Evolutionary conservation across 2,797 vertebrate species (phyloP).

Genomic region (Thunnus albacares): DNA sequence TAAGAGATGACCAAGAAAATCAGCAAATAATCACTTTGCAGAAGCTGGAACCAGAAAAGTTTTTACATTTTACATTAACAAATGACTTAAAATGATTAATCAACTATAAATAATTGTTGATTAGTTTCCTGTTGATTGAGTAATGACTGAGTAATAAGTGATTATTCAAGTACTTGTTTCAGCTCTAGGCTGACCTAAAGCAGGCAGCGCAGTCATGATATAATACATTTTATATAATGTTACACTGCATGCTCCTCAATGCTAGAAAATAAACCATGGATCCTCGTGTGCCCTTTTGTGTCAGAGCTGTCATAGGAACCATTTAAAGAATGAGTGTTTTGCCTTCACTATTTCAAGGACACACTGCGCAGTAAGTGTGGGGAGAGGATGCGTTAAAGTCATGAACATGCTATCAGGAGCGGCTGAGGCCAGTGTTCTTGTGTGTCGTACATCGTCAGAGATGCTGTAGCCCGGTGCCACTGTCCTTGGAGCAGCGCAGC

Average conservation of each 20-base stretch:
- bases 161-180: too few species aligned
- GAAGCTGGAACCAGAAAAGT: too few species aligned
- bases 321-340: neutral
- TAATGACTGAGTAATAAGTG: too few species aligned
- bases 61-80: too few species aligned
- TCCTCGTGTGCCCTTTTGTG: neutral
- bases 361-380: neutral
- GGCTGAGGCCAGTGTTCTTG: conserved; percentile 30
- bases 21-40: neutral
- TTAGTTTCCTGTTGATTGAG: too few species aligned
- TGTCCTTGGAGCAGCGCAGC: conserved; percentile 54
- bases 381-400: conserved; percentile 2
- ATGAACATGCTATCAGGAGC: conserved; percentile 18
- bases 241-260: neutral
- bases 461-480: conserved; percentile 29
- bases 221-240: neutral
- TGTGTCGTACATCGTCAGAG: conserved; percentile 44
- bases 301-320: neutral
- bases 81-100: too few species aligned
- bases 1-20: neutral
- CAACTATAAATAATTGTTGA: too few species aligned
- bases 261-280: neutral
- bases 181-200: neutral
- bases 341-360: conserved; percentile 34
- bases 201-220: too few species aligned